Base-by-base conservation (phyloP, 2,113 vertebrate species). In the Hippoglossus stenolepis region DNA sequence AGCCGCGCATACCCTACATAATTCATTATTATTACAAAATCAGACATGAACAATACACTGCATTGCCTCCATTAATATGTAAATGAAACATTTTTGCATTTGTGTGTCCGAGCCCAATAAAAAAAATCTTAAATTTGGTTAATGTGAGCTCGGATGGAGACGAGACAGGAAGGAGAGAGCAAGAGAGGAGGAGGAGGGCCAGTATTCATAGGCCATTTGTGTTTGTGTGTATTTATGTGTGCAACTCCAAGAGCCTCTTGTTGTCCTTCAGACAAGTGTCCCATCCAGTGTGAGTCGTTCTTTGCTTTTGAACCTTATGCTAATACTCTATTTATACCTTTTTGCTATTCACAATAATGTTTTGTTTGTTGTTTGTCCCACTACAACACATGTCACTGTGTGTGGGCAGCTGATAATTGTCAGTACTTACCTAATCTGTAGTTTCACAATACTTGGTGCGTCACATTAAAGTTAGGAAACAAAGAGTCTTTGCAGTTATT, bases 261-360 rank as follows among this genome's bases (percentile, higher is more conserved):
- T 82, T 83, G 75, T 31, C 31, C 31, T 31, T 31, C 31, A 31
- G 31, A 31, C 31, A 28, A 28, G 28, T 58, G 81, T 82, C 67
- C 20, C n/a, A 56, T 82, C 35, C 5, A 74, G 45, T 45, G 28
- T 49, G 43, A 74, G 60, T 66, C 71, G 56, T 80, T 78, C 26
- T 67, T 80, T 76, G 67, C 83, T 67, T 79, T 87, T 87, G 74
- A 87, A 72, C 57, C 64, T 77, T 67, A 90, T 87, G 90, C 85
- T 82, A 90, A 91, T 86, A 47, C 28, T 26, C 45, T 75, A 26
- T 84, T 90, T 70, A 84, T 59, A 81, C 75, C 70, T 65, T 65
- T 84, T 80, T 84, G 49, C 35, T 57, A 74, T 83, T 87, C 76
- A 84, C 31, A 77, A 28, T 82, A 59, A 67, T 61, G n/a, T 77